Percentiles rank a stretch among this genome's conserved stretches.
These are phyloP conservation scores for Dyspetes luteomarginatus DNA, from an alignment of 2,888 invertebrate species.

Conservation along the genomic window DNA sequence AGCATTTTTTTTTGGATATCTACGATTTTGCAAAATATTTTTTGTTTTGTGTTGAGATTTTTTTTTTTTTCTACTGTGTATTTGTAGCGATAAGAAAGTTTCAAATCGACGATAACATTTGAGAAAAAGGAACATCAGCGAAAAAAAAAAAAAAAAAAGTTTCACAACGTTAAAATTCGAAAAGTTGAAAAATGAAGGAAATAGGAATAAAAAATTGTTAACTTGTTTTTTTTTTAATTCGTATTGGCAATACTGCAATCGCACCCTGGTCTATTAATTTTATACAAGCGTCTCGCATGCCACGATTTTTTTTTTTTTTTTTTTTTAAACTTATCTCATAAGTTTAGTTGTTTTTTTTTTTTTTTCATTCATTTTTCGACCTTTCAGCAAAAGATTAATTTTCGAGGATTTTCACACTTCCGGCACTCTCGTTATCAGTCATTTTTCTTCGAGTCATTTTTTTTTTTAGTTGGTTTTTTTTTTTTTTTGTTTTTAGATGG, in stretches of 20 bases:
- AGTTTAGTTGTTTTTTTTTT: slow-evolving; percentile 6
- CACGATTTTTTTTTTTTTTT: slow-evolving; percentile 41
- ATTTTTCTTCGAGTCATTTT: slow-evolving; percentile 1
- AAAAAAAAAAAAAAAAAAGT: slow-evolving; percentile 3
- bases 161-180: neutral
- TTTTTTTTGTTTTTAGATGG: neutral
- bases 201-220: slow-evolving; percentile 21
- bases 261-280: slow-evolving; percentile 55
- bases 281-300: slow-evolving; percentile 51
- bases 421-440: neutral
- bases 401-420: too few relatives aligned
- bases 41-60: slow-evolving; percentile 27
- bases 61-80: slow-evolving; percentile 18
- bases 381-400: neutral
- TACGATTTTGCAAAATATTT: slow-evolving; percentile 22
- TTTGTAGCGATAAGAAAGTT: slow-evolving; percentile 17
- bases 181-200: neutral
- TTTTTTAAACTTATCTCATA: slow-evolving; percentile 33
- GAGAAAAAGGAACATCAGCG: neutral
- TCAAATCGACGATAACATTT: slow-evolving; percentile 8
- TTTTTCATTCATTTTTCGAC: slow-evolving; percentile 3
- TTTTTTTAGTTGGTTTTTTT: neutral
- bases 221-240: slow-evolving; percentile 33
- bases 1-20: slow-evolving; percentile 41
- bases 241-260: slow-evolving; percentile 62